Evolutionary conservation across 2,797 vertebrate species (phyloP).

Genomic region (Nothura maculosa): DNA sequence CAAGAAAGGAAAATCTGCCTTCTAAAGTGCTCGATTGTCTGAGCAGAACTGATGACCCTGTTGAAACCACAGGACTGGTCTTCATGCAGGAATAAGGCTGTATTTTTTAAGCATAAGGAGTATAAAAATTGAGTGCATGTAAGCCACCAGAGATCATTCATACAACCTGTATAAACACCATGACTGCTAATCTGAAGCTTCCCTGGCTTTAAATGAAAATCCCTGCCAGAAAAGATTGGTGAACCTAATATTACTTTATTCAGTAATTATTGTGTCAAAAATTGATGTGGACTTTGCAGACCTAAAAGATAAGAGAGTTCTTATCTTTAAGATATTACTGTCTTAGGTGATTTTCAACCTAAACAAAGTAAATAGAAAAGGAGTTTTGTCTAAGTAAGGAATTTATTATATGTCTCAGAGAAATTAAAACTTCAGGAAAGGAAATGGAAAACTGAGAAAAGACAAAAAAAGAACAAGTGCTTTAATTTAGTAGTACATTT

Average conservation of each 20-base stretch:
- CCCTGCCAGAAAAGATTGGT: not conserved
- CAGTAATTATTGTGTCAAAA: constrained; percentile 1
- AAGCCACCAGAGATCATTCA: not conserved
- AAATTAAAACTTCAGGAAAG: constrained; percentile 31
- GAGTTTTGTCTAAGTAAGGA: constrained; percentile 37
- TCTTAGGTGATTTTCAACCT: constrained; percentile 23
- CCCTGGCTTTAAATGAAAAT: constrained; percentile 28
- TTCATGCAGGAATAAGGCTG: not conserved
- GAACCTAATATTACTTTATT: constrained; percentile 40
- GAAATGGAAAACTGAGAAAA: constrained; percentile 51
- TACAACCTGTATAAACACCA: constrained; percentile 5
- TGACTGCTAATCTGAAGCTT: not conserved
- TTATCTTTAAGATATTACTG: constrained; percentile 12
- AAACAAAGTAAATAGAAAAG: constrained; percentile 22
- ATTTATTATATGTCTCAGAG: constrained; percentile 14
- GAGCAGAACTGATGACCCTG: not conserved
- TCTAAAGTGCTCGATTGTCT: not conserved
- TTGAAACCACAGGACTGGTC: not conserved
- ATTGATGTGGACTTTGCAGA: constrained; percentile 7
- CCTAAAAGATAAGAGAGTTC: constrained; percentile 8
- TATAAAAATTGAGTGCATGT: not conserved
- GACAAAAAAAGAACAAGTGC: not conserved
- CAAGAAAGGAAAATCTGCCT: not conserved
- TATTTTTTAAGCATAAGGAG: not conserved
- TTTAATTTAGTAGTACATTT: constrained; percentile 6